Conservation (phyloP, 1,140 invertebrate genomes). For the Amphibalanus amphitrite region DNA sequence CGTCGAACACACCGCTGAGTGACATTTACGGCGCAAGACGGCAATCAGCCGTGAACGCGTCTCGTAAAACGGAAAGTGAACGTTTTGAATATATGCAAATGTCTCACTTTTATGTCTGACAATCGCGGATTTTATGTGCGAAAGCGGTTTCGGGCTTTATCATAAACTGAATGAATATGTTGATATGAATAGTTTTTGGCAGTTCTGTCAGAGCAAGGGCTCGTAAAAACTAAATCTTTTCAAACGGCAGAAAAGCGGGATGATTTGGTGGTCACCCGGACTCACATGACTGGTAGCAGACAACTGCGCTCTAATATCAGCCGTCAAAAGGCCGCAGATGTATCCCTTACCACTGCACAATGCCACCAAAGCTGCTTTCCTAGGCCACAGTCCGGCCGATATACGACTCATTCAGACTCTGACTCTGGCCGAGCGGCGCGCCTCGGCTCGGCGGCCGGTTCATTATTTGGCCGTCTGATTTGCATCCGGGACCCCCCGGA, state of each 20-base stretch:
- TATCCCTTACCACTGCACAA: background rate
- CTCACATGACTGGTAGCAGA: background rate
- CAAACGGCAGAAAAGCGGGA: background rate
- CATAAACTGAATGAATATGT: conserved; percentile 2
- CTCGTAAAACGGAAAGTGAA: background rate
- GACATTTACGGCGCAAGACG: background rate
- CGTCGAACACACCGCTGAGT: background rate
- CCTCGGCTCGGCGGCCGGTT: background rate
- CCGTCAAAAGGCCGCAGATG: background rate
- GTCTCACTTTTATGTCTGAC: conserved; percentile 1
- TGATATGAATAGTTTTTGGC: background rate
- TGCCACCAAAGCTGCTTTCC: background rate
- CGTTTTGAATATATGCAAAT: conserved; percentile 2
- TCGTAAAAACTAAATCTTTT: background rate
- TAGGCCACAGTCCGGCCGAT: background rate
- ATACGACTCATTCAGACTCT: background rate
- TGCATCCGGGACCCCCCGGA: background rate
- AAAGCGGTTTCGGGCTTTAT: background rate
- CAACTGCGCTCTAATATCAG: background rate
- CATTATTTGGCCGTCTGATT: background rate
- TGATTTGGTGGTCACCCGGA: background rate
- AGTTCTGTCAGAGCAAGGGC: background rate
- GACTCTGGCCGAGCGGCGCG: background rate
- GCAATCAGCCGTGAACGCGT: background rate
- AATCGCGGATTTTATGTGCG: background rate